Evolutionary conservation across 2,113 vertebrate species (phyloP).

Genomic region (Atrichornis clamosus): DNA sequence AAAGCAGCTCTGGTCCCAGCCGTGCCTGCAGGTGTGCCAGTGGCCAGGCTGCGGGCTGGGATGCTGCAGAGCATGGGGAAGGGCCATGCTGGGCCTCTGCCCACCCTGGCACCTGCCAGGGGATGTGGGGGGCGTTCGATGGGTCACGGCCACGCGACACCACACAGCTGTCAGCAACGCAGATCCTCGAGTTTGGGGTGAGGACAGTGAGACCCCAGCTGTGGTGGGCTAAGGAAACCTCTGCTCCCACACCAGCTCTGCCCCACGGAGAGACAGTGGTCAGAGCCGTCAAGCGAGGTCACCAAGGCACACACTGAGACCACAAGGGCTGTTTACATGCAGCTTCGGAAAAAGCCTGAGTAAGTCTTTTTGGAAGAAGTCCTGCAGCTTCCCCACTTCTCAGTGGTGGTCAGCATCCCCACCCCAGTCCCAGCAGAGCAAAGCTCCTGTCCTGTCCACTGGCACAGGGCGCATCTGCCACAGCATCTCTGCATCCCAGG

Average conservation of each 20-base stretch:
- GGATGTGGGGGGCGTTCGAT: fast-evolving
- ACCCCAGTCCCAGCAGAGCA: background rate
- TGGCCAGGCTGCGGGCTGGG: background rate
- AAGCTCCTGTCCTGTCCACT: background rate
- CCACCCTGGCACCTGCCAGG: fast-evolving
- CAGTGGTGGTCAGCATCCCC: background rate
- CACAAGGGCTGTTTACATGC: background rate
- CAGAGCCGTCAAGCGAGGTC: background rate
- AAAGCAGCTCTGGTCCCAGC: background rate
- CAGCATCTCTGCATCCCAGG: background rate
- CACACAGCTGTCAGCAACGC: fast-evolving
- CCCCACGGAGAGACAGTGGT: background rate
- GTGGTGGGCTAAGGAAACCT: background rate
- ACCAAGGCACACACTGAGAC: background rate
- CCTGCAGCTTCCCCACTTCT: background rate
- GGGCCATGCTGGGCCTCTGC: fast-evolving
- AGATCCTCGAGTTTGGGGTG: background rate
- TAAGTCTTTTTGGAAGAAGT: background rate
- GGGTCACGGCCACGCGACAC: fast-evolving
- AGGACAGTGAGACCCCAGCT: background rate
- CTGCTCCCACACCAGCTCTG: background rate
- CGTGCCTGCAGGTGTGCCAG: fast-evolving
- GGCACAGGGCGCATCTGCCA: background rate
- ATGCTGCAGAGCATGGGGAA: background rate
- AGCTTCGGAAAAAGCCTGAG: background rate